phyloP scores from a whole-genome alignment of 2,113 vertebrate genomes.

The Proteles cristata region DNA sequence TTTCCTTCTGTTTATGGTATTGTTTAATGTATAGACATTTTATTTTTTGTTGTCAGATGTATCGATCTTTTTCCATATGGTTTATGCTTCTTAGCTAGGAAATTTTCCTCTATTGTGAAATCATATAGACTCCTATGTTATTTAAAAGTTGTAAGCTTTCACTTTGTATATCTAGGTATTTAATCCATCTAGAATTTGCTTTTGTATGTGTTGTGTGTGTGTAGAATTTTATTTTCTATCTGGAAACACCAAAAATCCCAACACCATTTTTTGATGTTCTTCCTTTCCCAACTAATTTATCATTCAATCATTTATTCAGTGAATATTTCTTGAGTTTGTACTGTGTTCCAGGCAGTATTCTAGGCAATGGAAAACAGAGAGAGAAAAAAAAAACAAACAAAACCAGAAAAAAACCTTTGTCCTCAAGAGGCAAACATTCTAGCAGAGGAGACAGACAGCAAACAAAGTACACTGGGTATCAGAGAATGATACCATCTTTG shows the following conservation, averaged over 20 bases:
- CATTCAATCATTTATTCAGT: not conserved
- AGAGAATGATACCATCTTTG: not conserved
- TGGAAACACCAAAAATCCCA: not conserved
- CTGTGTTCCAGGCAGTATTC: not conserved
- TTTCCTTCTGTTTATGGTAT: not conserved
- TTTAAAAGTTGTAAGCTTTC: not conserved
- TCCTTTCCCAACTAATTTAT: slow-evolving; percentile 30
- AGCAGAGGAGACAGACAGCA: not conserved
- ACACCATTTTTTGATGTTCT: not conserved
- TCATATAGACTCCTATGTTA: not conserved
- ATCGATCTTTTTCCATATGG: not conserved
- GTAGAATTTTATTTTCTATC: slow-evolving; percentile 26
- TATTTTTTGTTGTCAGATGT: not conserved
- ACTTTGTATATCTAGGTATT: not conserved
- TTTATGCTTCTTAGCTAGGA: not conserved
- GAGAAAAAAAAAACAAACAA: not conserved
- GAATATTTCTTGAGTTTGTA: not conserved
- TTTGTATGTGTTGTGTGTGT: not conserved
- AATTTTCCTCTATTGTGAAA: not conserved
- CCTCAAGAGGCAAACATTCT: not conserved
- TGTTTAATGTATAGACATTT: not conserved
- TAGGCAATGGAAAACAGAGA: not conserved
- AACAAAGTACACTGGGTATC: not conserved
- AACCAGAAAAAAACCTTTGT: not conserved
- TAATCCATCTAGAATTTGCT: slow-evolving; percentile 24